Conservation (phyloP, 2,113 vertebrate species). For the Neodon shergylaensis region DNA sequence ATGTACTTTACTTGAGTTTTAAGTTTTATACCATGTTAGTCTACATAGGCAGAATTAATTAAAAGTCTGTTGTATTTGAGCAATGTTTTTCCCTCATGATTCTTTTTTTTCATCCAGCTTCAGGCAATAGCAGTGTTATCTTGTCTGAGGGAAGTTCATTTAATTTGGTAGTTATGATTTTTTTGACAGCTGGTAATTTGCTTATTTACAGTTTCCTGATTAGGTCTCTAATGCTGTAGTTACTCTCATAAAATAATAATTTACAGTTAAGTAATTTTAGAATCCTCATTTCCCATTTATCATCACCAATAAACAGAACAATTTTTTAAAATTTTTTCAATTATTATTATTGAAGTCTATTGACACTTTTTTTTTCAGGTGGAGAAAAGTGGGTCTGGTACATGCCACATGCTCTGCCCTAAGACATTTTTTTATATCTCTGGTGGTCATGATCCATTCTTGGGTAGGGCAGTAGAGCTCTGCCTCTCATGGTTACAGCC, state of each 20-base stretch:
- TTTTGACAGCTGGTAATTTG: conserved; percentile 83
- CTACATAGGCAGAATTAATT: conserved; percentile 71
- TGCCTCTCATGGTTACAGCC: neutral
- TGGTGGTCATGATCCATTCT: neutral
- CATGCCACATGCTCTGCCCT: neutral
- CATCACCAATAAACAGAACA: conserved; percentile 24
- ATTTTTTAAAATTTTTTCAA: conserved; percentile 10
- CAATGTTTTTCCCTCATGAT: conserved; percentile 54
- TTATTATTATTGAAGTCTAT: neutral
- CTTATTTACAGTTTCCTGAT: conserved; percentile 83
- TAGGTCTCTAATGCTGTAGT: conserved; percentile 66
- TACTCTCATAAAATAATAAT: conserved; percentile 71
- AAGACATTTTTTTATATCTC: neutral
- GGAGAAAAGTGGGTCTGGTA: too few relatives aligned
- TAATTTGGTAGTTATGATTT: conserved; percentile 77
- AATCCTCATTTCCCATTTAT: conserved; percentile 23
- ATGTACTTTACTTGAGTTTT: conserved; percentile 33
- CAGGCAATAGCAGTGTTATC: conserved; percentile 74
- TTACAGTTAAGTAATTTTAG: conserved; percentile 47
- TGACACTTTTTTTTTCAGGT: too few relatives aligned
- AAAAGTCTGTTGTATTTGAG: conserved; percentile 74
- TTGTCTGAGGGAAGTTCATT: conserved; percentile 75
- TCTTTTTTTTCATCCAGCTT: conserved; percentile 73
- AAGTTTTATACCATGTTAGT: conserved; percentile 72
- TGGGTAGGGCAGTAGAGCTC: neutral